These are phyloP conservation scores for Drosophila yooni DNA, from an alignment of 2,888 invertebrate genomes.

Conservation along the genomic window DNA sequence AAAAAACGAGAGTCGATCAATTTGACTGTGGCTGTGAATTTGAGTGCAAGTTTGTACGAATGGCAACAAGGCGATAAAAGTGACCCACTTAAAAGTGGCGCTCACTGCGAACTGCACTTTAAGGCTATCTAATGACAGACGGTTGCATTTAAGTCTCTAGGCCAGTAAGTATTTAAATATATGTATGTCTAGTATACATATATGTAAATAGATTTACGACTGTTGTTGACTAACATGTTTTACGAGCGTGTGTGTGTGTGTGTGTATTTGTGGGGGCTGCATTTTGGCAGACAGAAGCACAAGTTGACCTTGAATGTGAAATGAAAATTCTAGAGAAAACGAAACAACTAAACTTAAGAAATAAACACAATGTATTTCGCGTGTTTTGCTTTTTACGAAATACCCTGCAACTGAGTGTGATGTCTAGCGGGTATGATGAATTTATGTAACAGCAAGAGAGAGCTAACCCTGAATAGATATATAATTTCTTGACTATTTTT, in stretches of 20 bases:
- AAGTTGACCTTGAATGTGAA: slow-evolving; percentile 63
- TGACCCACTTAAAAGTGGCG: slow-evolving; percentile 68
- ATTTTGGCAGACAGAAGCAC: slow-evolving; percentile 49
- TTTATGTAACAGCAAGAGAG: no score
- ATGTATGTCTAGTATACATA: background rate
- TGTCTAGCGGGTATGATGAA: background rate
- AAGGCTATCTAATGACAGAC: slow-evolving; percentile 45
- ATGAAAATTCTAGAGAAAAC: slow-evolving; percentile 60
- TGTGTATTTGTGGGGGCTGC: slow-evolving; percentile 8
- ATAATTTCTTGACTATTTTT: background rate
- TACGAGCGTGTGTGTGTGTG: background rate
- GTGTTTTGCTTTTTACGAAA: slow-evolving; percentile 4
- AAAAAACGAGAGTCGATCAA: slow-evolving; percentile 16
- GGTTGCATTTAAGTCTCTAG: slow-evolving; percentile 42
- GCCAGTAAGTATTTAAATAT: slow-evolving; percentile 44
- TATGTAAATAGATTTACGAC: background rate
- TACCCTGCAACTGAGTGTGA: background rate
- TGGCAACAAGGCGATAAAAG: slow-evolving; percentile 65
- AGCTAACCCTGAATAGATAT: background rate
- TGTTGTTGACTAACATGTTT: slow-evolving; percentile 32
- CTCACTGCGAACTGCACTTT: slow-evolving; percentile 32
- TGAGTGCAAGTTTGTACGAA: slow-evolving; percentile 26
- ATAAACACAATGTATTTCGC: slow-evolving; percentile 3
- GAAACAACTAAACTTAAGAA: slow-evolving; percentile 22
- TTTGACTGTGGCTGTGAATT: slow-evolving; percentile 15